A percentile compares a stretch with the other conserved stretches of the same genome.
Evolutionary conservation across 2,888 invertebrate genomes (phyloP).

Genomic region (Cheilosia scutellata): DNA sequence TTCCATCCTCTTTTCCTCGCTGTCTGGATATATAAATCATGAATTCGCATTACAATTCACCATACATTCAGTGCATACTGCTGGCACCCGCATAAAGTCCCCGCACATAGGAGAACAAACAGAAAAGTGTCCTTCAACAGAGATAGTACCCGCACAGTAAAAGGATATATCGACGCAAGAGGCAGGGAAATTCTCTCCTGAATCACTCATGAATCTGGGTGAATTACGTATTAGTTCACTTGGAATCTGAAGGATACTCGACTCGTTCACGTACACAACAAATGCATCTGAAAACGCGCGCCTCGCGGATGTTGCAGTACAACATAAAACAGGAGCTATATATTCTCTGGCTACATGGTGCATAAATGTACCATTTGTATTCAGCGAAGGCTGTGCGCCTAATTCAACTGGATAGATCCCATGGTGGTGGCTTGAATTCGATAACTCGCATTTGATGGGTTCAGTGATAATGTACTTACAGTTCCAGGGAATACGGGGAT

Average conservation of each 20-base stretch:
- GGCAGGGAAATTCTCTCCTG: not conserved
- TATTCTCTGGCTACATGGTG: not conserved
- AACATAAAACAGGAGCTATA: not conserved
- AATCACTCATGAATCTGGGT: slow-evolving; percentile 26
- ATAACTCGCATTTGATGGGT: not conserved
- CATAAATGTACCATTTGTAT: slow-evolving; percentile 11
- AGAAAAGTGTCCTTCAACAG: slow-evolving; percentile 21
- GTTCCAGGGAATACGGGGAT: slow-evolving; percentile 4
- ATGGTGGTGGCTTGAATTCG: not conserved
- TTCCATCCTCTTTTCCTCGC: not conserved
- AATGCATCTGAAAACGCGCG: not conserved
- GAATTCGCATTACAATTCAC: slow-evolving; percentile 25
- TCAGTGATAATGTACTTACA: not conserved
- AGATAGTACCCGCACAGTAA: slow-evolving; percentile 2
- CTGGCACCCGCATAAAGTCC: slow-evolving; percentile 6
- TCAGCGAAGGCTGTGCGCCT: not conserved
- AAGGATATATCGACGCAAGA: not conserved
- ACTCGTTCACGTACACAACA: not conserved
- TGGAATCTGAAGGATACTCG: slow-evolving; percentile 25
- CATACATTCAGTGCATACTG: not conserved
- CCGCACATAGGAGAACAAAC: not conserved
- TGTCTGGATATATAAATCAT: slow-evolving; percentile 2
- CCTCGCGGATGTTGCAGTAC: not conserved
- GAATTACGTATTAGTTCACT: slow-evolving; percentile 20
- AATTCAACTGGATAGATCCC: not conserved